Evolutionary conservation across 2,888 invertebrate genomes (phyloP).

Genomic region (Candidula unifasciata): DNA sequence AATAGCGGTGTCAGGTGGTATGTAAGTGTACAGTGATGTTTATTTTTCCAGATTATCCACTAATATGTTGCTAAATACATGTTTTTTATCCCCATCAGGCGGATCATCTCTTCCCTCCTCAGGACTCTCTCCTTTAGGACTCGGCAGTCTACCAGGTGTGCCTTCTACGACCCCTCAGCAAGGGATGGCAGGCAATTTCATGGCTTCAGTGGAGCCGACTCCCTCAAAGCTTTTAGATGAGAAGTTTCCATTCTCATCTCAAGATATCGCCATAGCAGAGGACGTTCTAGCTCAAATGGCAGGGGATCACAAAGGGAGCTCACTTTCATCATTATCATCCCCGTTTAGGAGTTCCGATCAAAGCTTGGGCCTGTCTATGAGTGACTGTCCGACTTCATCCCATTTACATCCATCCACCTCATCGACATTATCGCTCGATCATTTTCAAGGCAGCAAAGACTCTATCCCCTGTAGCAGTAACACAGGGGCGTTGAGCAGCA

Average conservation of each 20-base stretch:
- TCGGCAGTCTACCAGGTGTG: conserved; percentile 51
- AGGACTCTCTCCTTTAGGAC: conserved; percentile 44
- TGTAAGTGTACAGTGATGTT: too few relatives aligned
- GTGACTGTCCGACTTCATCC: background rate
- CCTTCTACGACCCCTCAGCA: conserved; percentile 31
- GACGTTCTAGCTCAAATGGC: conserved; percentile 89
- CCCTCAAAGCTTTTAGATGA: conserved; percentile 82
- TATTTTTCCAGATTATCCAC: too few relatives aligned
- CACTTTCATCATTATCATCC: conserved; percentile 36
- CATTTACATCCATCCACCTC: conserved; percentile 15
- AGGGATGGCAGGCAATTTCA: conserved; percentile 28
- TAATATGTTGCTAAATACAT: too few relatives aligned
- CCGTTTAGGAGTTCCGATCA: background rate
- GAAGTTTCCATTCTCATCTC: conserved; percentile 86
- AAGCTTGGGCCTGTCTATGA: conserved; percentile 4
- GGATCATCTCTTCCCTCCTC: conserved; percentile 46
- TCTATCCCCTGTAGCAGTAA: conserved; percentile 19
- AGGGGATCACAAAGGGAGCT: conserved; percentile 42
- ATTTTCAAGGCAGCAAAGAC: conserved; percentile 50
- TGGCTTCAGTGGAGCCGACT: conserved; percentile 55
- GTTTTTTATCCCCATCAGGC: conserved; percentile 6
- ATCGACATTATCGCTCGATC: conserved; percentile 20
- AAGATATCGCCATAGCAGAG: conserved; percentile 85
- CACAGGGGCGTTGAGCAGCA: conserved; percentile 17
- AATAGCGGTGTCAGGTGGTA: too few relatives aligned